Conservation (phyloP, 92 coral and sea anemone genomes). For the Plumapathes pennacea region DNA sequence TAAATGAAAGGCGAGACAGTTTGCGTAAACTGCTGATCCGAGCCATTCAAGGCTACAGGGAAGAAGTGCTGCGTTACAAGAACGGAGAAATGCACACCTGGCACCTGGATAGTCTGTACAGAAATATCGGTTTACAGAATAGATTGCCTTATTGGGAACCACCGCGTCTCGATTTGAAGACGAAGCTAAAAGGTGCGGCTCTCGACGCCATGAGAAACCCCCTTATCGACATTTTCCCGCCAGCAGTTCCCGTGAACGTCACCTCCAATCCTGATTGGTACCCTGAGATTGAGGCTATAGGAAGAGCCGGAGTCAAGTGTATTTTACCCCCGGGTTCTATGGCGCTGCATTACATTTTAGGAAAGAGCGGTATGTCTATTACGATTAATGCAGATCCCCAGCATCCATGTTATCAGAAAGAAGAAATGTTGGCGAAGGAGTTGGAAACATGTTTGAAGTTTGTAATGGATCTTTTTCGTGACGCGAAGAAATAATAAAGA, state of each 20-base stretch:
- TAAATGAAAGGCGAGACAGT: slow-evolving; percentile 3
- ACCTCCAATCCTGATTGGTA: slow-evolving; percentile 79
- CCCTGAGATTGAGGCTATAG: slow-evolving; percentile 70
- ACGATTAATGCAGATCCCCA: slow-evolving; percentile 40
- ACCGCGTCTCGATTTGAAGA: slow-evolving; percentile 13
- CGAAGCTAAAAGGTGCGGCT: slow-evolving; percentile 32
- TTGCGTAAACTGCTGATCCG: slow-evolving; percentile 26
- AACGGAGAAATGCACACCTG: slow-evolving; percentile 62
- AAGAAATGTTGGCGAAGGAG: slow-evolving; percentile 35
- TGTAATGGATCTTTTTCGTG: slow-evolving; percentile 38
- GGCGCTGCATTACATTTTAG: slow-evolving; percentile 65
- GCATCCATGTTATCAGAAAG: slow-evolving; percentile 57
- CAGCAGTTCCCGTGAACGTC: slow-evolving; percentile 55
- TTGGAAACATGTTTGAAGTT: slow-evolving; percentile 34
- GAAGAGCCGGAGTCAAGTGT: slow-evolving; percentile 81
- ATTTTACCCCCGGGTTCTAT: slow-evolving; percentile 55
- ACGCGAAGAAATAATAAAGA: too few species aligned
- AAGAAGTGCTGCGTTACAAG: slow-evolving; percentile 57
- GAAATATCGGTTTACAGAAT: slow-evolving; percentile 57
- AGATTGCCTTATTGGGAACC: slow-evolving; percentile 54
- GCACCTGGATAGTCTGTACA: slow-evolving; percentile 75
- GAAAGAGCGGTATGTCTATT: slow-evolving; percentile 34
- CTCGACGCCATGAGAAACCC: slow-evolving; percentile 47
- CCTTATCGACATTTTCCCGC: slow-evolving; percentile 52
- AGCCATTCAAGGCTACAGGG: slow-evolving; percentile 58